phyloP scores from a whole-genome alignment of 2,888 invertebrate genomes.

The Sarcophaga carnaria region DNA sequence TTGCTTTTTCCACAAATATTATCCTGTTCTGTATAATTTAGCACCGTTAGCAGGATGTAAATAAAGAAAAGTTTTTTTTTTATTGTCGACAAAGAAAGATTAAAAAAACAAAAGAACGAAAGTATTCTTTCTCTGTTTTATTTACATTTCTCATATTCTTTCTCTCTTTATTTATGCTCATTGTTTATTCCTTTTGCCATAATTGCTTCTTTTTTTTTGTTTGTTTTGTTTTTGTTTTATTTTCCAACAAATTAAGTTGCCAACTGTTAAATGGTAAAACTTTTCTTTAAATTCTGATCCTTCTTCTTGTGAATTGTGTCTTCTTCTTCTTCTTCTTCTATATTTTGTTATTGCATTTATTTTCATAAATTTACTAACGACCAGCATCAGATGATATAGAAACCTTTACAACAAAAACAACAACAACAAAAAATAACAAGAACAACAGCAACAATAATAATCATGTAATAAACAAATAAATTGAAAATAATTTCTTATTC shows the following conservation, averaged over 20 bases:
- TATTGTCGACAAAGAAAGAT: background rate
- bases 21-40: too few relatives aligned
- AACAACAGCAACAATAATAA: background rate
- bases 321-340: background rate
- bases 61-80: background rate
- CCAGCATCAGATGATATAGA: conserved; percentile 1
- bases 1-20: too few relatives aligned
- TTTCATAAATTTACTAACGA: conserved; percentile 24
- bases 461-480: background rate
- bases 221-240: too few relatives aligned
- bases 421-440: background rate
- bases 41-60: background rate
- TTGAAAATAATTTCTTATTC: too few relatives aligned
- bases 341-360: background rate
- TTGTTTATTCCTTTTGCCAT: conserved; percentile 10
- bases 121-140: conserved; percentile 12
- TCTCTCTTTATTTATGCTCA: background rate
- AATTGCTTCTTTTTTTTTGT: conserved; percentile 14
- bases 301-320: background rate
- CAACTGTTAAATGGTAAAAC: conserved; percentile 10
- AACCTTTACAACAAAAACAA: conserved; percentile 8
- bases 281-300: background rate
- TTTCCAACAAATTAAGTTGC: conserved; percentile 46
- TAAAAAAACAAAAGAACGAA: conserved; percentile 4
- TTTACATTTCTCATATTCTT: conserved; percentile 19